These are phyloP conservation scores for Dichetophora obliterata DNA, from an alignment of 2,888 invertebrate genomes.

Conservation along the genomic window DNA sequence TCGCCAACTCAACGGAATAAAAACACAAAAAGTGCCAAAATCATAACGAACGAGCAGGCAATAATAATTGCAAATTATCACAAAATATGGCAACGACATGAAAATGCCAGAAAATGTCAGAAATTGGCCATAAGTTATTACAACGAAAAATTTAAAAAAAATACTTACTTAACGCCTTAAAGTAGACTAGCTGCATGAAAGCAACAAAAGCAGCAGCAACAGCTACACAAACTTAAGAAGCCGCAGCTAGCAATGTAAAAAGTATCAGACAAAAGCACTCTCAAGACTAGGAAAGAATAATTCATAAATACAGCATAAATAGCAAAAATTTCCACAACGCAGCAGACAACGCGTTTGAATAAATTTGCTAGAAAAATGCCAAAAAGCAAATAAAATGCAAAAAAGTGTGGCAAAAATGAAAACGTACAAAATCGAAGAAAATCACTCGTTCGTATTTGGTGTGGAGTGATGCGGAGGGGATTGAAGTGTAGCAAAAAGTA, in stretches of 20 bases:
- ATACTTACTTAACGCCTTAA: not conserved
- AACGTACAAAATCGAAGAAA: not conserved
- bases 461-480: not conserved
- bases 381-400: conserved; percentile 32
- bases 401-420: not conserved
- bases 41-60: conserved; percentile 2
- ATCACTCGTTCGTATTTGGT: not conserved
- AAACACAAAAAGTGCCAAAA: not conserved
- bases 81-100: conserved; percentile 21
- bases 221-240: not conserved
- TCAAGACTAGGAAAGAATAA: not conserved
- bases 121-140: not conserved
- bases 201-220: not conserved
- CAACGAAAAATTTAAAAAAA: not conserved
- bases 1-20: not conserved
- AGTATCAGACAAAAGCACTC: not conserved
- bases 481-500: conserved; percentile 1
- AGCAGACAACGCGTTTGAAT: not conserved
- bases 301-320: conserved; percentile 17
- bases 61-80: conserved; percentile 20
- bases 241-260: not conserved
- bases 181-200: not conserved
- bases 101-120: not conserved
- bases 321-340: conserved; percentile 6
- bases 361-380: conserved; percentile 3